Base-by-base conservation (phyloP, 2,113 vertebrate species). In the Rhea pennata region DNA sequence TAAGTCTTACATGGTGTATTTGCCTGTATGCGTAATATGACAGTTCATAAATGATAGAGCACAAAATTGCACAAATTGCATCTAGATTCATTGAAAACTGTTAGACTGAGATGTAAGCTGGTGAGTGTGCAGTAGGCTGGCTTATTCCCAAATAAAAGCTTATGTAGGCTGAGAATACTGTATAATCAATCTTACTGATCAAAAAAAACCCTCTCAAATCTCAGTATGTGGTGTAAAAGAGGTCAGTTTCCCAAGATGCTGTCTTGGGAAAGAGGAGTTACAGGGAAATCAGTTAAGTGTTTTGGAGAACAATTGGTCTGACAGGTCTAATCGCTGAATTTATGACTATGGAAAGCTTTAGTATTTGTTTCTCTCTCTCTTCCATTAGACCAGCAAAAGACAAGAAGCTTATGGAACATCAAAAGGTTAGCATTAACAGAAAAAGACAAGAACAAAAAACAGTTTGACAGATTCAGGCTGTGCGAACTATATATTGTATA, bases 161-260 rank as follows among this genome's bases (percentile, higher is more conserved):
- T 36, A 17, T 69, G 58, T 29, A 50, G 26, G 1, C 40, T 50
- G 69, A 22, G 90, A 33, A 12, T 29, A 11, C 24, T 11, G 51
- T 0, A 2, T 46, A 5, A 2, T 23, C 86, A 10, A 4, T 31
- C 44, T 8, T 29, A 4, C 10, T 4, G 5, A 58, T 6, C 5
- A 46, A 44, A 36, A 61, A n/a, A 0, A 31, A 6, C 15, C 12
- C 66, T 39, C 12, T 29, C 27, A 15, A 15, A 62, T 22, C 54
- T 15, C 2, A 0, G 8, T 16, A 0, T 0, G 0, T 42, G 67
- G 54, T 53, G 66, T 36, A 5, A 0, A 23, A 24, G 72, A 58
- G 95, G 84, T 22, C 81, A 59, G n/a, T 17, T 56, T 84, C 72
- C 59, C 88, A 46, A 48, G 75, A 73, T 69, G 65, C 75, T 36